Evolutionary conservation across 2,797 vertebrate species (phyloP).

Genomic region (Liparis tanakae): DNA sequence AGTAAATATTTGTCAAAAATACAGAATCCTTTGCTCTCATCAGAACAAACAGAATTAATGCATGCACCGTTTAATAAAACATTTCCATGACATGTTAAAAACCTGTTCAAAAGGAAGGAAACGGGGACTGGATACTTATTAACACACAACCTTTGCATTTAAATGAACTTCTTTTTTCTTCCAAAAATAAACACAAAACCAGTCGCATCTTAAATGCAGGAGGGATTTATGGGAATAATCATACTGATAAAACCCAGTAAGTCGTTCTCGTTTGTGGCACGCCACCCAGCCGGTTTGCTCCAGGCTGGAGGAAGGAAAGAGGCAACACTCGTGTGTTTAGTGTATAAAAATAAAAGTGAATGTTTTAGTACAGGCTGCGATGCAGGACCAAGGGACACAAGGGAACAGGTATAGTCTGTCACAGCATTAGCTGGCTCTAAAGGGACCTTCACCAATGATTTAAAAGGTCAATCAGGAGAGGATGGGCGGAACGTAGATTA

Average conservation of each 20-base stretch:
- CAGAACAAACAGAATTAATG: constrained; percentile 71
- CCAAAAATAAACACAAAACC: constrained; percentile 61
- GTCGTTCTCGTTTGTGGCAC: constrained; percentile 46
- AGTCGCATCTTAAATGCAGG: constrained; percentile 46
- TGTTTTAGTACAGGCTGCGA: constrained; percentile 40
- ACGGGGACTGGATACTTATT: constrained; percentile 70
- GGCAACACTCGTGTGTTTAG: constrained; percentile 58
- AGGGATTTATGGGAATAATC: constrained; percentile 49
- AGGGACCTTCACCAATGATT: constrained; percentile 52
- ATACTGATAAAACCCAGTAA: constrained; percentile 84
- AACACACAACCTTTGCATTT: constrained; percentile 61
- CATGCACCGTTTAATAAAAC: constrained; percentile 83
- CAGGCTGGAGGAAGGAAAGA: constrained; percentile 47
- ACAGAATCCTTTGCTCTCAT: constrained; percentile 71
- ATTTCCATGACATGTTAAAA: constrained; percentile 77
- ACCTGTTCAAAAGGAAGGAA: constrained; percentile 75
- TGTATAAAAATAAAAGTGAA: constrained; percentile 70
- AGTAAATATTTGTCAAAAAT: constrained; percentile 78
- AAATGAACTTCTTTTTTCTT: constrained; percentile 40
- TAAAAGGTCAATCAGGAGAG: constrained; percentile 38
- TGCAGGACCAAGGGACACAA: constrained; percentile 26
- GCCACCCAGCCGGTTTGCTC: constrained; percentile 50
- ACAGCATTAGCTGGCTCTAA: constrained; percentile 45
- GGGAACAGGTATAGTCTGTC: constrained; percentile 36
- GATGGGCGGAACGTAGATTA: constrained; percentile 59